Percentiles rank a stretch among this genome's conserved stretches.
Conservation (phyloP, 1,140 invertebrate species). For the Thalassaphorura encarpata region DNA sequence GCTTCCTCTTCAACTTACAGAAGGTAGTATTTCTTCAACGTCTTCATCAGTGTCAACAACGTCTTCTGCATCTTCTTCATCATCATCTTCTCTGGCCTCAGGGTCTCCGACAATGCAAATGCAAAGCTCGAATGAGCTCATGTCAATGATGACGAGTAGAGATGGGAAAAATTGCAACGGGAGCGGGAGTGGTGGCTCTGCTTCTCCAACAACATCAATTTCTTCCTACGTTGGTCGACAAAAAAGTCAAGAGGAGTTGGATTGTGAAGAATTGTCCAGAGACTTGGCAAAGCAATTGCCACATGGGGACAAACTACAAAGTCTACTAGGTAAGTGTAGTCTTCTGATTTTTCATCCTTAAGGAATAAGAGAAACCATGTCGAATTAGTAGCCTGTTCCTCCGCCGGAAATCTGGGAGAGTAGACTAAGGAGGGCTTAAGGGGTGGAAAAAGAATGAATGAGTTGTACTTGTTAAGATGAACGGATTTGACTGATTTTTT, state of each 20-base stretch:
- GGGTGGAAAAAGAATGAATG: too few relatives aligned
- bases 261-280: conserved; percentile 62
- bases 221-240: conserved; percentile 37
- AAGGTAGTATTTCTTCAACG: conserved; percentile 7
- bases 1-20: background rate
- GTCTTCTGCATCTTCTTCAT: background rate
- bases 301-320: conserved; percentile 54
- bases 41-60: conserved; percentile 1
- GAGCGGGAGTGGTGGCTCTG: background rate
- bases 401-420: too few relatives aligned
- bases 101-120: too few relatives aligned
- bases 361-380: too few relatives aligned
- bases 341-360: too few relatives aligned
- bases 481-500: too few relatives aligned
- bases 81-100: background rate
- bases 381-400: too few relatives aligned
- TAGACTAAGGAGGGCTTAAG: too few relatives aligned
- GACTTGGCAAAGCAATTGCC: conserved; percentile 60
- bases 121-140: too few relatives aligned
- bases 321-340: conserved; percentile 54
- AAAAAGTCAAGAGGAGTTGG: conserved; percentile 64
- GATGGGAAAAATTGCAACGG: background rate
- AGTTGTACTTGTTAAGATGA: too few relatives aligned
- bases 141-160: too few relatives aligned
- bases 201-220: conserved; percentile 15